phyloP scores from a whole-genome alignment of 2,113 vertebrate species.

The Illadopsis cleaveri region DNA sequence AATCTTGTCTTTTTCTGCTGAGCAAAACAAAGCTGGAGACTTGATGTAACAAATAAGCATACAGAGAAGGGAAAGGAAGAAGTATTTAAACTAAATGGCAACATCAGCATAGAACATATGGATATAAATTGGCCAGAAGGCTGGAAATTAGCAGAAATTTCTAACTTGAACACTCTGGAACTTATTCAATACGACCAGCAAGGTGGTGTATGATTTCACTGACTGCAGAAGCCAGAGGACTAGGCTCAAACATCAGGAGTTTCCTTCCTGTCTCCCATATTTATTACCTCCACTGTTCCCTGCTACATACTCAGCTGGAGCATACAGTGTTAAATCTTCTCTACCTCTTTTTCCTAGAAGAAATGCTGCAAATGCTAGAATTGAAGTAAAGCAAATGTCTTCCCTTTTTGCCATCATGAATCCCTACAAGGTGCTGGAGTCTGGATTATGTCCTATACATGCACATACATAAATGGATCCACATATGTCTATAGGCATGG shows the following conservation, averaged over 20 bases:
- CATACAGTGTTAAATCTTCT: not conserved
- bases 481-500: rapidly evolving
- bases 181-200: not conserved
- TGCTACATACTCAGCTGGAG: not conserved
- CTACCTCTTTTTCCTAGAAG: not conserved
- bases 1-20: not conserved
- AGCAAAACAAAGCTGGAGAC: not conserved
- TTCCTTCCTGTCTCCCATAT: not conserved
- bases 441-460: not conserved
- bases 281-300: not conserved
- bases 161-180: not conserved
- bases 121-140: not conserved
- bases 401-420: not conserved
- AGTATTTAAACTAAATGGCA: not conserved
- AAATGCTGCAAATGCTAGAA: not conserved
- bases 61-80: not conserved
- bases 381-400: not conserved
- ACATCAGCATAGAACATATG: not conserved
- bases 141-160: not conserved
- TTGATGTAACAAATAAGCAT: not conserved
- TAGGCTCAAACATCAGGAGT: not conserved
- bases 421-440: not conserved
- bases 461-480: rapidly evolving
- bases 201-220: not conserved
- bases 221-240: not conserved